Evolutionary conservation across 2,888 invertebrate genomes (phyloP).

Genomic region (Cheilosia impressa): DNA sequence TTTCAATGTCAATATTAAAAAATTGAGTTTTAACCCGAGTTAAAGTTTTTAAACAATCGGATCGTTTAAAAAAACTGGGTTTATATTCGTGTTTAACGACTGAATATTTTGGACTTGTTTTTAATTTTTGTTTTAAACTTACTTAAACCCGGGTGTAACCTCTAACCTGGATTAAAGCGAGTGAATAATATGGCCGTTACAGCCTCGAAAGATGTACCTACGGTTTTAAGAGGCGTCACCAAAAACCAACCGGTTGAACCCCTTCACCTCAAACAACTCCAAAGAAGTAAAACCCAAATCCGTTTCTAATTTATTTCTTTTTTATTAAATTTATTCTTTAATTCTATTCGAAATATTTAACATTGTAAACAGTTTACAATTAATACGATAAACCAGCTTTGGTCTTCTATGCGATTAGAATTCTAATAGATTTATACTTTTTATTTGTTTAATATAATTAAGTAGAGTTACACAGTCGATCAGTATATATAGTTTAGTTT

Average conservation of each 20-base stretch:
- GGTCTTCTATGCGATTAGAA: constrained; percentile 63
- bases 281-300: background rate
- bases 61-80: too few relatives aligned
- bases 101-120: too few relatives aligned
- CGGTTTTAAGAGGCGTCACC: background rate
- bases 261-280: background rate
- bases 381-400: constrained; percentile 68
- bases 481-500: constrained; percentile 31
- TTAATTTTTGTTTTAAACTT: too few relatives aligned
- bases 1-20: too few relatives aligned
- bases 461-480: constrained; percentile 68
- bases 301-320: constrained; percentile 18
- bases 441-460: constrained; percentile 36
- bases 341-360: constrained; percentile 66
- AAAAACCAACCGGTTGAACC: too few relatives aligned
- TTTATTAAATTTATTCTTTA: constrained; percentile 60
- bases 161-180: too few relatives aligned
- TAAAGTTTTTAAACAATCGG: too few relatives aligned
- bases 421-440: constrained; percentile 24
- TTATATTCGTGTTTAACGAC: too few relatives aligned
- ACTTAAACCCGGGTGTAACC: too few relatives aligned
- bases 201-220: too few relatives aligned
- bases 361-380: constrained; percentile 67
- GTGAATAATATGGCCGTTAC: too few relatives aligned
- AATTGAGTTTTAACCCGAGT: too few relatives aligned